Evolutionary conservation across 2,113 vertebrate genomes (phyloP).

Genomic region (Petrocephalus microphthalmus): DNA sequence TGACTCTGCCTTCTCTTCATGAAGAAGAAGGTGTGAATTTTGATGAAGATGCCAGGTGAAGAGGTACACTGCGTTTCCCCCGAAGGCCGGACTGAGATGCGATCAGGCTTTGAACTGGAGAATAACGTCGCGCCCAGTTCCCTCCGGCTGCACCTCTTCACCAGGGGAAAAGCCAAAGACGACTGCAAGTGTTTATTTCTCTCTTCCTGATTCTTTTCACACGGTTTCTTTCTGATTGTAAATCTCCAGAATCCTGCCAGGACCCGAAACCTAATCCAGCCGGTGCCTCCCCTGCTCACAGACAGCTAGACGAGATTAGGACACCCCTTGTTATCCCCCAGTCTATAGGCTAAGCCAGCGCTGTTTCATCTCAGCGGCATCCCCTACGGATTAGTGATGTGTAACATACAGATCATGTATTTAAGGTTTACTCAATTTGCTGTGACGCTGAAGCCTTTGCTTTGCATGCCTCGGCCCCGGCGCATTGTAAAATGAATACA

Average conservation of each 20-base stretch:
- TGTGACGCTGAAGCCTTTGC: neutral
- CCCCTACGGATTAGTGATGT: neutral
- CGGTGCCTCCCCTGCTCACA: neutral
- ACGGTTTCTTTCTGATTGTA: conserved; percentile 40
- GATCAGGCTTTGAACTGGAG: neutral
- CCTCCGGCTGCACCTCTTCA: conserved; percentile 61
- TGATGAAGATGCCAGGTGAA: conserved; percentile 49
- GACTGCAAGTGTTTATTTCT: conserved; percentile 57
- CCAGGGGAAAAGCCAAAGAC: conserved; percentile 65
- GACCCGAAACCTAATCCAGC: conserved; percentile 39
- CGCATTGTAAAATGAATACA: neutral
- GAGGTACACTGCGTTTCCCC: neutral
- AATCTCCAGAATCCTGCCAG: conserved; percentile 51
- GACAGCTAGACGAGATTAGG: neutral
- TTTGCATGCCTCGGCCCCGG: neutral
- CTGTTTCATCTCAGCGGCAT: neutral
- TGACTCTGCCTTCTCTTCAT: neutral
- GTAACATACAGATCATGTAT: neutral
- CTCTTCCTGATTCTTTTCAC: conserved; percentile 24
- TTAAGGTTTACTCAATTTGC: neutral
- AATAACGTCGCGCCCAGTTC: conserved; percentile 37
- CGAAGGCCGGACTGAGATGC: neutral
- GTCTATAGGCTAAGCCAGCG: neutral
- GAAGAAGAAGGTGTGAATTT: conserved; percentile 29
- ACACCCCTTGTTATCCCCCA: neutral